Evolutionary conservation across 2,113 vertebrate genomes (phyloP), one percentile per base, ranked within the genome.

Genomic region (Acanthisitta chloris): DNA sequence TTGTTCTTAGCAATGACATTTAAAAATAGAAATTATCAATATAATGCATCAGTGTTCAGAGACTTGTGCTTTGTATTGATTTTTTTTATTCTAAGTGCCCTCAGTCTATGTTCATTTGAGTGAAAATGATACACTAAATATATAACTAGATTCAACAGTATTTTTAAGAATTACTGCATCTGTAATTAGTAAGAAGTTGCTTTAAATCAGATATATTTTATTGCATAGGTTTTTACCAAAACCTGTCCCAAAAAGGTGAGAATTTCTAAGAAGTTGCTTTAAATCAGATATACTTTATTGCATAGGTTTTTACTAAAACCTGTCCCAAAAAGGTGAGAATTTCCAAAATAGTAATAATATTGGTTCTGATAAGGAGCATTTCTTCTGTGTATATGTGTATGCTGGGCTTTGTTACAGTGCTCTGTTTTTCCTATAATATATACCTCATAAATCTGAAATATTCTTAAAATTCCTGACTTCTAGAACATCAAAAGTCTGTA

Each of bases 1-100:
- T 94, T 96, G 64, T 97, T 97, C 76, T 94, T 96, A 79, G 42
- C 87, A 90, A 79, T 97, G 94, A 57, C 92, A 64, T 96, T 97
- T 97, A 86, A 97, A 97, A 98, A 97, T 96, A 97, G 92, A 69
- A 51, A 64, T 86, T 61, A 97, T 98, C 97, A 83, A 95, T 98
- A 59, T 38, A 74, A 80, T 81, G 88, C n/a, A 61, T 80, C 86
- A 96, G 73, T 51, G 52, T 84, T 86, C 72, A 76, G 86, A 87
- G 55, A 87, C 80, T 87, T 86, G 81, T 81, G 46, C 93, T 96
- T 93, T 84, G 46, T 96, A 97, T 96, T 88, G 97, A 96, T 70
- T 70, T 45, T 78, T 67, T 93, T 76, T 97, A 76, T 91, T 83
- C 58, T 66, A 73, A 95, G 34, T 96, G 80, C 83, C 93, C 58